phyloP scores from a whole-genome alignment of 2,888 invertebrate species.

The Euproctis similis region DNA sequence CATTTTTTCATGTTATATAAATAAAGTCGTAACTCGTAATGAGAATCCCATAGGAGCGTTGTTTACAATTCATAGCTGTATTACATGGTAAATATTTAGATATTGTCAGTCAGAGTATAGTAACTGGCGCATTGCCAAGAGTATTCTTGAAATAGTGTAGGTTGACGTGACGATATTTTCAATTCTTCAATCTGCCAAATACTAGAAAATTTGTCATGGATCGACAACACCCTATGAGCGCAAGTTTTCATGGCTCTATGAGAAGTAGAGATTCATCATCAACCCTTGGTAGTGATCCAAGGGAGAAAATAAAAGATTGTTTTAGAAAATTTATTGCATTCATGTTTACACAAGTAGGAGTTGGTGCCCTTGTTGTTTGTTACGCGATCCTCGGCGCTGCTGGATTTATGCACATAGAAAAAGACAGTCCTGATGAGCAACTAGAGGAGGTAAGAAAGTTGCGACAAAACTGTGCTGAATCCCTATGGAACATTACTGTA shows the following conservation, averaged over 20 bases:
- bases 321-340: slow-evolving; percentile 90
- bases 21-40: no score
- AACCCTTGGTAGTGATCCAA: slow-evolving; percentile 79
- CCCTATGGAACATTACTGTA: slow-evolving; percentile 82
- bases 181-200: slow-evolving; percentile 21
- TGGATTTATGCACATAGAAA: slow-evolving; percentile 86
- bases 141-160: slow-evolving; percentile 53
- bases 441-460: slow-evolving; percentile 65
- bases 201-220: slow-evolving; percentile 39
- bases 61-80: no score
- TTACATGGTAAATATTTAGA: no score
- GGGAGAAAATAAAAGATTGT: slow-evolving; percentile 88
- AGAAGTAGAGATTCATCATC: slow-evolving; percentile 81
- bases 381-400: slow-evolving; percentile 91
- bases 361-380: slow-evolving; percentile 89
- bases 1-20: no score
- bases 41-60: no score
- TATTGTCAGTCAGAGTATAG: no score
- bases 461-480: slow-evolving; percentile 75
- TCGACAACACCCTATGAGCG: slow-evolving; percentile 45
- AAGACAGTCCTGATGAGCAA: slow-evolving; percentile 71
- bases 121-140: slow-evolving; percentile 55
- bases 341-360: slow-evolving; percentile 95
- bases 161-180: slow-evolving; percentile 27
- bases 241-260: slow-evolving; percentile 76